Conservation (phyloP, 2,888 invertebrate genomes). For the Drosophila antonietae region DNA sequence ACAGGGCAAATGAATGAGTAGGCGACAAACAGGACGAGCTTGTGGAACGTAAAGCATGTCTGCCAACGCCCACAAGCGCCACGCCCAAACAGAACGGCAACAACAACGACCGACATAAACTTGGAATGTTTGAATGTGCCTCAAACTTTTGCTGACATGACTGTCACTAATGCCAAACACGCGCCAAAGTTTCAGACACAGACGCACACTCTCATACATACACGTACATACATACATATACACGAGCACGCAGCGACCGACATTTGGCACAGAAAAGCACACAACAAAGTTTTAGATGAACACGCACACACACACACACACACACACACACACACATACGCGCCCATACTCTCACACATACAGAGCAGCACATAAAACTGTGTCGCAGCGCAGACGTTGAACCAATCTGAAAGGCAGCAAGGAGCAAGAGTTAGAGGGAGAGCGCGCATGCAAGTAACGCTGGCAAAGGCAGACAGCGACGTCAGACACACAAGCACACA, state of each 20-base stretch:
- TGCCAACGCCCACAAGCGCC: constrained; percentile 57
- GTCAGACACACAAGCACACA: constrained; percentile 42
- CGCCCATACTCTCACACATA: not conserved
- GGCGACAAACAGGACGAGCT: constrained; percentile 16
- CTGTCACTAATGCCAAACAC: constrained; percentile 81
- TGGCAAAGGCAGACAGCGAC: constrained; percentile 67
- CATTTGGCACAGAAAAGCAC: constrained; percentile 68
- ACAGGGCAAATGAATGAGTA: constrained; percentile 6
- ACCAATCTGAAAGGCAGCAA: constrained; percentile 16
- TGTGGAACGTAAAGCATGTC: constrained; percentile 54
- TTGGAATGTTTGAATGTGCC: constrained; percentile 78
- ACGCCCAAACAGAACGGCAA: constrained; percentile 37
- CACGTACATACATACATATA: constrained; percentile 6
- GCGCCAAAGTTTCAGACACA: constrained; percentile 79
- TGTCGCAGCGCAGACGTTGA: constrained; percentile 67
- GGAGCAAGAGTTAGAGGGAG: constrained; percentile 14
- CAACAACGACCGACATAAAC: constrained; percentile 53
- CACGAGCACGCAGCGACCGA: constrained; percentile 47
- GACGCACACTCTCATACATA: constrained; percentile 38
- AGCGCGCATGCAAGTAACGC: constrained; percentile 46
- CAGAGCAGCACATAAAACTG: constrained; percentile 60
- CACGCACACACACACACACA: constrained; percentile 32
- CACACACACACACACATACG: constrained; percentile 28
- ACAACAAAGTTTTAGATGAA: constrained; percentile 62
- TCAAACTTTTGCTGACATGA: constrained; percentile 81